These are phyloP conservation scores for Cyphomyrus plagiostoma DNA, from an alignment of 2,113 vertebrate species.

Conservation along the genomic window DNA sequence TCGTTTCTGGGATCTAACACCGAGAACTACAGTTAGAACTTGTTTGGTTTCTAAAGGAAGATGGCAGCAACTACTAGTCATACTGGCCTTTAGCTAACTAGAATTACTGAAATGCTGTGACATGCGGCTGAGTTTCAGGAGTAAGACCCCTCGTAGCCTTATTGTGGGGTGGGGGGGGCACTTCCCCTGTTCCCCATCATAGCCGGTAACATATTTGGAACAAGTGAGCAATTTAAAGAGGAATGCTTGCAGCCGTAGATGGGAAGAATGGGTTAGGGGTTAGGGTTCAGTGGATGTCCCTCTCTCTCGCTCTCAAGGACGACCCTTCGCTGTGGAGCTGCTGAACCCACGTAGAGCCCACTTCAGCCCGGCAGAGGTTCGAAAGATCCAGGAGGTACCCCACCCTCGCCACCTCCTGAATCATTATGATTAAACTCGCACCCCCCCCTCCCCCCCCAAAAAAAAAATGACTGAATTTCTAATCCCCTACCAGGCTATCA, in stretches of 20 bases:
- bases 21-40: background rate
- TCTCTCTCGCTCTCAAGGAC: constrained; percentile 59
- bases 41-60: background rate
- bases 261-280: background rate
- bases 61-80: background rate
- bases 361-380: constrained; percentile 69
- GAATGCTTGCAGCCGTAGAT: background rate
- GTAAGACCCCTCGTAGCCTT: background rate
- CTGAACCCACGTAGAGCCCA: constrained; percentile 78
- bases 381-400: constrained; percentile 80
- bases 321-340: constrained; percentile 93
- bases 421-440: background rate
- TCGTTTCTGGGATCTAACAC: background rate
- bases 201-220: background rate
- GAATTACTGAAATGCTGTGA: background rate
- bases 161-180: background rate
- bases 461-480: background rate
- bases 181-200: background rate
- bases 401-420: background rate
- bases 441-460: background rate
- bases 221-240: background rate
- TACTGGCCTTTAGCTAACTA: background rate
- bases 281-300: background rate
- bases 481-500: constrained; percentile 69
- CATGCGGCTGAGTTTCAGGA: background rate